Evolutionary conservation across 1,140 invertebrate species (phyloP), one percentile per base, ranked within the genome.

Genomic region (Drosophila elegans): DNA sequence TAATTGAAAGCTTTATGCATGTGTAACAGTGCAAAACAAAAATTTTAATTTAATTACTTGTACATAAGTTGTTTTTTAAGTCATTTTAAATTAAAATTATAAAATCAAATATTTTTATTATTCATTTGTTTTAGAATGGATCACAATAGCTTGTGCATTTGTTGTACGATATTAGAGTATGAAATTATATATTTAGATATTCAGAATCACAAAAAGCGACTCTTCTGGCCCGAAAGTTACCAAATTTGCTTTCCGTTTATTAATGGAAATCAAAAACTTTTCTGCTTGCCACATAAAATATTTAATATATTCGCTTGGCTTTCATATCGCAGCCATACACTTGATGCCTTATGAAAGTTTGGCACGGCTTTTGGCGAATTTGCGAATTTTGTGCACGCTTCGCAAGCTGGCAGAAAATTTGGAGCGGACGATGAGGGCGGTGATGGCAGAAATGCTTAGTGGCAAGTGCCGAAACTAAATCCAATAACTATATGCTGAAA

Each of bases 401-500:
- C 60, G 60, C 49, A 46, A 54, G 63, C 62, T 49, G 57, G 57
- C 56, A 59, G 44, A 76, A 52, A 59, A 59, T 34, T 38, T 25
- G n/a, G 27, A 85, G 49, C 49, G 48, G 55, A 62, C 52, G 72
- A 62, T 55, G 72, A 67, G 63, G 73, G 72, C 78, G 36, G 36
- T 36, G 49, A 52, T 52, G 49, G 57, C 39, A 51, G 32, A 41
- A 62, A 69, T 88, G 83, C 76, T 89, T 77, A 88, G 83, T 80
- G 74, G 75, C 83, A 80, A 89, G 76, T 83, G 80, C 83, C 67
- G 66, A 88, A 89, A 89, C 75, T 89, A 88, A 88, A 89, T 89
- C 83, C 80, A 88, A 88, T 88, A 89, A 88, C 83, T 83, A 80
- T 69, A 80, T 80, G 77, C 77, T 89, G 80, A 89, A 89, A 90